Conservation (phyloP, 2,797 vertebrate genomes). For the Urocyon cinereoargenteus region DNA sequence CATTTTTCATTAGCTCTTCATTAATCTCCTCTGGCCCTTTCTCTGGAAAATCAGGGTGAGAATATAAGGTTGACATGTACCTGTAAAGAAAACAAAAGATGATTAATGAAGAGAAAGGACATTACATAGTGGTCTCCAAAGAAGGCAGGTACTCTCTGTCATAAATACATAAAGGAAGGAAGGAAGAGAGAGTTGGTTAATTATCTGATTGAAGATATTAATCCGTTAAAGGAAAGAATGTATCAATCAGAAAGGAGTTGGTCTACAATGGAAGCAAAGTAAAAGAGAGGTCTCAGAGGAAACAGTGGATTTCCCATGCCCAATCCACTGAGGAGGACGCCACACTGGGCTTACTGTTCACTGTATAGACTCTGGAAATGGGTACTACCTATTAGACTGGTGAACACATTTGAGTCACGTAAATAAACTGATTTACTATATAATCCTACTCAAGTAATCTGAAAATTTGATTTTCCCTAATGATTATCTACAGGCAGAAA, state of each 20-base stretch:
- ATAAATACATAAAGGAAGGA: too few relatives aligned
- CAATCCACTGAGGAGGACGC: neutral
- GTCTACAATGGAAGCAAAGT: neutral
- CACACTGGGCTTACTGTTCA: neutral
- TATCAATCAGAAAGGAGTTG: neutral
- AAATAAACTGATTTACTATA: neutral
- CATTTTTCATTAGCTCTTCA: conserved; percentile 94
- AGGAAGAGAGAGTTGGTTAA: neutral
- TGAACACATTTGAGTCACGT: neutral
- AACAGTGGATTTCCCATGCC: neutral
- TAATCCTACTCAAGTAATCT: neutral
- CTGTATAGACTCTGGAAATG: neutral
- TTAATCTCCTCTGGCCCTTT: conserved; percentile 97
- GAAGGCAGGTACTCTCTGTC: neutral
- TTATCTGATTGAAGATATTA: neutral
- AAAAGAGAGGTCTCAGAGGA: neutral
- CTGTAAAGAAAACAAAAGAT: conserved; percentile 85
- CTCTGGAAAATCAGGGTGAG: conserved; percentile 95
- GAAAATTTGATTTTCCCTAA: neutral
- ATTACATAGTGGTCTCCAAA: neutral
- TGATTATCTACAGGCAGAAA: neutral
- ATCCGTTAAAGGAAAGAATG: neutral
- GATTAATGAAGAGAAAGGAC: neutral
- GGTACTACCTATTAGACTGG: neutral
- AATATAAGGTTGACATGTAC: conserved; percentile 98